Evolutionary conservation across 2,888 invertebrate genomes (phyloP), one percentile per base, ranked within the genome.

Genomic region (Baronia brevicornis): DNA sequence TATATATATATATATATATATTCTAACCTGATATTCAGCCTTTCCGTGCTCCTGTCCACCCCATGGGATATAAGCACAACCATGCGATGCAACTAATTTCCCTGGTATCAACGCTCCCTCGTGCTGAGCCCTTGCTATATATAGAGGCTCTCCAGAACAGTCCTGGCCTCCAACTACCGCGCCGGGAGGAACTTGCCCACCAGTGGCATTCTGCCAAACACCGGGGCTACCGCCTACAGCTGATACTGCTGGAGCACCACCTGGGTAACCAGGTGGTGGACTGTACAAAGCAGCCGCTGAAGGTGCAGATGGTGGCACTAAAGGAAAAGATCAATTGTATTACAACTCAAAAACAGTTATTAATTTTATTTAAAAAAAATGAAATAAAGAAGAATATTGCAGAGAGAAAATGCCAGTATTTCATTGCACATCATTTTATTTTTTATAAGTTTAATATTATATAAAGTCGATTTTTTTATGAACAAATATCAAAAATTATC

Each of bases 101-200:
- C 95, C 95, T 26, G 95, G 95, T 43, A 95, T 84, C 22, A 92
- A 65, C 28, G 90, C 93, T 6, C 93, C 94, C 53, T 92, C 91
- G 60, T 93, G 93, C 28, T 84, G 82, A 1, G 93, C 92, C 45
- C 95, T 86, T 15, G 90, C 89, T 1, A 93, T 88, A 62, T 86
- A 92, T 17, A 92, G 49, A 3, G 86, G 85, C 51, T 88, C 88
- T 12, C 88, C 88, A 12, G 57, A 71, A 41, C 61, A 60, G 60
- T 88, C 88, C 41, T 82, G 85, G 4, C 91, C 91, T 2, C 87
- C 91, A 4, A 88, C 77, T 15, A 93, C 78, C 0, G 93, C 91
- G 37, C 90, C 91, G 1, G 90, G 87, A 2, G 93, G 93, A 18
- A 93, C 80, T 48, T 88, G 86, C 1, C 89, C 91, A 4, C 84